phyloP scores from a whole-genome alignment of 2,113 vertebrate species.

The Hylia prasina region DNA sequence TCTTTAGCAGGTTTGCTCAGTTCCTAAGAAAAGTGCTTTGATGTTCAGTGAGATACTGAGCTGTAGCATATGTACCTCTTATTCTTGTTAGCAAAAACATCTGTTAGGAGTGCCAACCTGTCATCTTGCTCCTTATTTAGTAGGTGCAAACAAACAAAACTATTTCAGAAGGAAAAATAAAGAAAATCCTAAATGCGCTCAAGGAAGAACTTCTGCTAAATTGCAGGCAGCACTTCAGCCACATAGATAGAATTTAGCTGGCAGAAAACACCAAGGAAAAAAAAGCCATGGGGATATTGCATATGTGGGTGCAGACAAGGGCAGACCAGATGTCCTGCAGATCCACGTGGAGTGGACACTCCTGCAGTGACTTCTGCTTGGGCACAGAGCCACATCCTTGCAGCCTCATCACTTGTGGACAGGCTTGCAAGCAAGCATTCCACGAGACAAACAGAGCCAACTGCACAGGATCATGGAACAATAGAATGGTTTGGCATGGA shows the following conservation, averaged over 20 bases:
- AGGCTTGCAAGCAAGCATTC: neutral
- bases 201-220: neutral
- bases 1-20: conserved; percentile 27
- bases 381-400: neutral
- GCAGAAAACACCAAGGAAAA: neutral
- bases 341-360: neutral
- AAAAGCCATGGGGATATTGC: neutral
- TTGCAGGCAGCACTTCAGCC: neutral
- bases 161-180: conserved; percentile 23
- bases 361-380: neutral
- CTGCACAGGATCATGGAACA: neutral
- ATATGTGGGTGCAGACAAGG: neutral
- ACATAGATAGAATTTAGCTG: neutral
- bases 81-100: conserved; percentile 48
- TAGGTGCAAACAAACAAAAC: conserved; percentile 13
- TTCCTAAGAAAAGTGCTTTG: conserved; percentile 38
- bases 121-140: conserved; percentile 42
- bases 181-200: neutral
- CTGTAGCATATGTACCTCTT: conserved; percentile 60
- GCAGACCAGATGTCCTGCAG: neutral
- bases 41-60: conserved; percentile 38
- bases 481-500: neutral
- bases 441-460: neutral
- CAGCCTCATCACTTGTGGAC: neutral
- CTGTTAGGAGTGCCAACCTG: conserved; percentile 42